Evolutionary conservation across 2,797 vertebrate species (phyloP).

Genomic region (Thripadectes ignobilis): DNA sequence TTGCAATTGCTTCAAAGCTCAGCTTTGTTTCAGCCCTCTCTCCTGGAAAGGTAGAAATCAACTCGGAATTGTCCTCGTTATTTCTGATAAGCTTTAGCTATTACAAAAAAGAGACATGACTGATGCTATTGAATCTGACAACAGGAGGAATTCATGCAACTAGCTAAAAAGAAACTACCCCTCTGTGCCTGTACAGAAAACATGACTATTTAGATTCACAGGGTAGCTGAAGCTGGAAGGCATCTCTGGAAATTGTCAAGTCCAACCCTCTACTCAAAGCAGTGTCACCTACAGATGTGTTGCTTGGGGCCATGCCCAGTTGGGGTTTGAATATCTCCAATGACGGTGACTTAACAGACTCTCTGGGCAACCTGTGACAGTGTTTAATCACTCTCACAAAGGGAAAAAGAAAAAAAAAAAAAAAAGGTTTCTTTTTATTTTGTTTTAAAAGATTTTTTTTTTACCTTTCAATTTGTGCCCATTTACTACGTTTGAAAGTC

Average conservation of each 20-base stretch:
- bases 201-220: neutral
- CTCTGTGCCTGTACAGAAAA: neutral
- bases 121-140: neutral
- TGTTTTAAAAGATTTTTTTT: neutral
- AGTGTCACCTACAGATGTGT: neutral
- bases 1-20: neutral
- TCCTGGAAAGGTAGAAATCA: neutral
- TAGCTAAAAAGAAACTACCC: neutral
- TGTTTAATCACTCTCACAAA: neutral
- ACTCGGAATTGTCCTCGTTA: neutral
- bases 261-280: neutral
- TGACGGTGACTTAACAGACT: neutral
- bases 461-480: neutral
- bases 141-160: neutral
- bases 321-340: neutral
- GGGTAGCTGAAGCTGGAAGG: neutral
- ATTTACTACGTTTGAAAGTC: slow-evolving; percentile 5
- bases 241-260: neutral
- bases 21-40: neutral
- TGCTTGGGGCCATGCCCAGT: neutral
- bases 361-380: neutral
- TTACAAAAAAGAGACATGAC: neutral
- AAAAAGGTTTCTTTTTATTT: neutral
- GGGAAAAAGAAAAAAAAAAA: neutral
- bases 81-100: neutral